These are phyloP conservation scores for Scylla paramamosain DNA, from an alignment of 1,140 invertebrate genomes.

Conservation along the genomic window DNA sequence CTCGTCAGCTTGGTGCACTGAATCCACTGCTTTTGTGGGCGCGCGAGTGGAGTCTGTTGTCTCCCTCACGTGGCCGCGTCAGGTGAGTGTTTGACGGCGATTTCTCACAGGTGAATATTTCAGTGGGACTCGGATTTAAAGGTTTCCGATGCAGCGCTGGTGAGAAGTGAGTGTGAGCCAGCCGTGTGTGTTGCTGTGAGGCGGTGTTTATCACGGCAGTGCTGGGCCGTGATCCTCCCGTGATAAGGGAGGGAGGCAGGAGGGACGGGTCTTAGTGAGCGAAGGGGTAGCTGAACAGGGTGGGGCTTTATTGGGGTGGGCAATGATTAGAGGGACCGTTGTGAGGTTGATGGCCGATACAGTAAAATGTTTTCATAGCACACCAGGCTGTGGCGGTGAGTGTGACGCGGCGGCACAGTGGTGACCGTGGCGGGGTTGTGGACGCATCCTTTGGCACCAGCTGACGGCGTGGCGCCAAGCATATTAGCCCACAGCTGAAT, in stretches of 20 bases:
- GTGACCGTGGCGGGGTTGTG: neutral
- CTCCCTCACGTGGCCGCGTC: neutral
- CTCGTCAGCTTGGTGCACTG: neutral
- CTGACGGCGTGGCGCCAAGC: neutral
- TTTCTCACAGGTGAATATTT: slow-evolving; percentile 23
- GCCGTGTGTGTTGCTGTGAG: neutral
- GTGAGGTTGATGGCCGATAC: slow-evolving; percentile 1
- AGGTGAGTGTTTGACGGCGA: neutral
- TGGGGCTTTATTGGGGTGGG: neutral
- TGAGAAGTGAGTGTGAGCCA: neutral
- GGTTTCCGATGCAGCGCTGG: neutral
- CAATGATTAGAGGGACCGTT: neutral
- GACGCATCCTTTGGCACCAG: neutral
- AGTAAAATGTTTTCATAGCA: neutral
- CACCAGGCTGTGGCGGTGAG: neutral
- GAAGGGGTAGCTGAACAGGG: neutral
- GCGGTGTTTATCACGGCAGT: neutral
- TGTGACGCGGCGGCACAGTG: neutral
- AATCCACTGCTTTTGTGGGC: neutral
- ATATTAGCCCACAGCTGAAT: neutral
- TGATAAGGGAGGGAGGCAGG: neutral
- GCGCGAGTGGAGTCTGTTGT: neutral
- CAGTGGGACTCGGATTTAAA: neutral
- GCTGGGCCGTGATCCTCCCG: neutral
- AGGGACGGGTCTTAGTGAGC: neutral